phyloP scores from a whole-genome alignment of 2,113 vertebrate genomes.

The Aphelocoma coerulescens region DNA sequence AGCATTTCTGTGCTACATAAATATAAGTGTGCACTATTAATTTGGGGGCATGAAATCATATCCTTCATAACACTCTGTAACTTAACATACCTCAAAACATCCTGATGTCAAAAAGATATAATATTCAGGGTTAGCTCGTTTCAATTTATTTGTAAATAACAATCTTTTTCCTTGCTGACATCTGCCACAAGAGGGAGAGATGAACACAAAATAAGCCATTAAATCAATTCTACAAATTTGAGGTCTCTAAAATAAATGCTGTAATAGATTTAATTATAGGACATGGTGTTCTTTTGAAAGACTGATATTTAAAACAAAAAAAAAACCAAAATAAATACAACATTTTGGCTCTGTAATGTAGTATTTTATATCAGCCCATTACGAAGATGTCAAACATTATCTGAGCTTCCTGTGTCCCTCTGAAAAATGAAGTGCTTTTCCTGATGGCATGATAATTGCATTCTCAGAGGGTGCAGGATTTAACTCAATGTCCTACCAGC shows the following conservation, averaged over 20 bases:
- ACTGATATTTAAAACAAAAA: neutral
- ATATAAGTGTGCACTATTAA: neutral
- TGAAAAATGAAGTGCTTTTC: neutral
- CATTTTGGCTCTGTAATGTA: neutral
- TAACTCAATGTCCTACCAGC: neutral
- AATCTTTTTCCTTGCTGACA: neutral
- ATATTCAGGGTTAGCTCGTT: neutral
- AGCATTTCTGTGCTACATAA: neutral
- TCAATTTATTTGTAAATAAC: neutral
- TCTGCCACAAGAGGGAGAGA: slow-evolving; percentile 43
- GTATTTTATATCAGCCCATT: neutral
- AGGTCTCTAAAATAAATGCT: neutral
- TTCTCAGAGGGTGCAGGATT: neutral
- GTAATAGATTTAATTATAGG: neutral
- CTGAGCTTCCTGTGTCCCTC: neutral
- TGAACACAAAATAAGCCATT: neutral
- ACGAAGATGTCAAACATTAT: neutral
- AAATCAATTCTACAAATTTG: neutral
- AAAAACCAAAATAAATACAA: fast-evolving
- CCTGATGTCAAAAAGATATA: neutral
- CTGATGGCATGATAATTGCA: neutral
- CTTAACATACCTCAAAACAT: neutral
- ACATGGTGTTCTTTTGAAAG: neutral
- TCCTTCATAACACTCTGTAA: neutral
- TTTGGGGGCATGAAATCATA: neutral